A percentile compares a stretch with the other conserved stretches of the same genome.
phyloP scores from a whole-genome alignment of 2,113 vertebrate species.

The Struthidea cinerea region DNA sequence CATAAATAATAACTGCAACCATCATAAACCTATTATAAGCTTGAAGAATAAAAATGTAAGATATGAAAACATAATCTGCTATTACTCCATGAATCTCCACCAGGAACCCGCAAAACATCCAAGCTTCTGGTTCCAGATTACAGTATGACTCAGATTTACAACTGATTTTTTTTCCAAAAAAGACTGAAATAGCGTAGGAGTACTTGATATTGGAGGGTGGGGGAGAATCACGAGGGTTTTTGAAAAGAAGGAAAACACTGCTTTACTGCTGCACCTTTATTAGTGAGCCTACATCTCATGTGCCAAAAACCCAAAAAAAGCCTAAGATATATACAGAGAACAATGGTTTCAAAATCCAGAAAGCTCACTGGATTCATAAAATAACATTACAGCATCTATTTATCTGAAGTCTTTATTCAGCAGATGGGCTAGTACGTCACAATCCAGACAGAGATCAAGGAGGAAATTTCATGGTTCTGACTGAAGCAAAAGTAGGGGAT shows the following conservation, averaged over 20 bases:
- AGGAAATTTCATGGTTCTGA: not conserved
- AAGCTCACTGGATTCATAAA: not conserved
- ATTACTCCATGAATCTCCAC: not conserved
- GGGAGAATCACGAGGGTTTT: not conserved
- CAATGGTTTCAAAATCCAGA: not conserved
- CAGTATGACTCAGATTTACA: slow-evolving; percentile 22
- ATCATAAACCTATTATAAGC: not conserved
- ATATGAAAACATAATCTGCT: not conserved
- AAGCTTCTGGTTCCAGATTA: not conserved
- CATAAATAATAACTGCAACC: not conserved
- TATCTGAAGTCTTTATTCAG: not conserved
- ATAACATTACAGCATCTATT: not conserved
- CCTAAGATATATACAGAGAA: not conserved
- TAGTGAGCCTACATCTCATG: not conserved
- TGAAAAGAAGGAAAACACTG: not conserved
- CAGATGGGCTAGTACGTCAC: not conserved
- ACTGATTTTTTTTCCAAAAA: not conserved
- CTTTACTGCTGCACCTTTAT: not conserved
- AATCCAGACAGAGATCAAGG: not conserved
- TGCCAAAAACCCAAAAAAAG: not conserved
- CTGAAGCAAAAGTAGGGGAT: not conserved
- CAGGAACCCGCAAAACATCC: not conserved
- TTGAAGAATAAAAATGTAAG: not conserved
- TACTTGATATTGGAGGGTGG: not conserved
- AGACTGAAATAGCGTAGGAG: slow-evolving; percentile 5